Evolutionary conservation across 2,888 invertebrate species (phyloP), one percentile per base, ranked within the genome.

Genomic region (Drosophila mimica): DNA sequence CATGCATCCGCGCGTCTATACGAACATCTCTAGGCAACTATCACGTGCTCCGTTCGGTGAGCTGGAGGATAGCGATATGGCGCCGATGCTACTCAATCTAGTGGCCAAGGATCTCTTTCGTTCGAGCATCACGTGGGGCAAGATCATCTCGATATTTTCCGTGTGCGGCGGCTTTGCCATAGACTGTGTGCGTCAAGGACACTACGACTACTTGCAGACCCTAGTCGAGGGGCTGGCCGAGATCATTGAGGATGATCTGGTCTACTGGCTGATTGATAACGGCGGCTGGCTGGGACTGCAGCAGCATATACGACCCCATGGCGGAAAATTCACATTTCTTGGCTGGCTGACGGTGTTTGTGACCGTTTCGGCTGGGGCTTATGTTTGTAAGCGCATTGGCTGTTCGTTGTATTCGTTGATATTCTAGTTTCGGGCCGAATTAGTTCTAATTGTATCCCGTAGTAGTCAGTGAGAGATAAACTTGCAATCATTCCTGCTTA

Each of bases 161-260:
- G 95, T 98, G 4, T 96, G 97, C 58, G 97, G 97, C 6, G 97
- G 97, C 0, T 94, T 98, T 59, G 97, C 97, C 9, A 95, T 96
- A 30, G 98, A 98, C 91, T 96, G 97, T 93, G 94, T 97, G 81
- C 92, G 96, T 80, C 94, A 96, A 94, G 95, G 97, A 77, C 94
- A 95, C 93, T 96, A 96, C 0, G 97, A 97, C 40, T 96, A 96
- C 82, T 94, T 98, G 56, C 95, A 96, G 20, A 95, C 95, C 56
- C 94, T 98, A 34, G 94, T 97, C 60, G 96, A 97, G 80, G 96
- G 96, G 49, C 95, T 97, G 92, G 95, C 95, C 0, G 96, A 96
- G 82, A 95, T 96, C 49, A 94, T 96, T 53, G 95, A 96, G 90
- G 95, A 95, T 73, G 95, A 95, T 83, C 93, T 96, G 54, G 91